Conservation (phyloP, 2,888 invertebrate genomes). For the Andricus curvator region DNA sequence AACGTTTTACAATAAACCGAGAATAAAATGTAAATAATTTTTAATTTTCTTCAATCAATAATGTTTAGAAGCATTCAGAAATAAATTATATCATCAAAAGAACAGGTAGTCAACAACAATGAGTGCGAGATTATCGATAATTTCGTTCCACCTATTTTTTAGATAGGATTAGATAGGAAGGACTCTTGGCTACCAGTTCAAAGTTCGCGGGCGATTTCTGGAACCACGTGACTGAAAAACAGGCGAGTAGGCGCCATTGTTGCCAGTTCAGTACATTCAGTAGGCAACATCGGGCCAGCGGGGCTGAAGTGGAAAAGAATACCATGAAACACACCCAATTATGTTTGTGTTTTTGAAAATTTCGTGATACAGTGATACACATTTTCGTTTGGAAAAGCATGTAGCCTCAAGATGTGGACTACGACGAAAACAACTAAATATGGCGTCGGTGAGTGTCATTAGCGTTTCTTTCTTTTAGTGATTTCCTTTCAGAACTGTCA, state of each 20-base stretch:
- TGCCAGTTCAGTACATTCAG: conserved; percentile 40
- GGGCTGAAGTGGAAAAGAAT: neutral
- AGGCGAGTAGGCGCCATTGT: neutral
- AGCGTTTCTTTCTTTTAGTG: conserved; percentile 44
- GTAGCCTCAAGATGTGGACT: conserved; percentile 83
- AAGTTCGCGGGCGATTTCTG: neutral
- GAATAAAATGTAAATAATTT: too few relatives aligned
- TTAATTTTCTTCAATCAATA: too few relatives aligned
- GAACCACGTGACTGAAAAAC: neutral
- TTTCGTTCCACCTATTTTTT: too few relatives aligned
- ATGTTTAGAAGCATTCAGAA: too few relatives aligned
- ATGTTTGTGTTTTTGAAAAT: conserved; percentile 74
- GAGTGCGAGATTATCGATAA: too few relatives aligned
- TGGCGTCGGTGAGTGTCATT: conserved; percentile 84
- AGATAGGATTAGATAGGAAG: too few relatives aligned
- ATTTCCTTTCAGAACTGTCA: conserved; percentile 60
- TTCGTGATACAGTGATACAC: conserved; percentile 62
- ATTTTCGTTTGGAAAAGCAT: conserved; percentile 60
- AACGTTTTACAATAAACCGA: too few relatives aligned
- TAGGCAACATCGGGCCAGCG: conserved; percentile 43
- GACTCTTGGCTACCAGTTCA: too few relatives aligned
- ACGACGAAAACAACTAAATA: conserved; percentile 87
- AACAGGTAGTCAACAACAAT: too few relatives aligned
- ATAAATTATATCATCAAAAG: too few relatives aligned
- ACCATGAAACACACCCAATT: conserved; percentile 70